phyloP scores from a whole-genome alignment of 2,113 vertebrate species.

The Fulica atra region DNA sequence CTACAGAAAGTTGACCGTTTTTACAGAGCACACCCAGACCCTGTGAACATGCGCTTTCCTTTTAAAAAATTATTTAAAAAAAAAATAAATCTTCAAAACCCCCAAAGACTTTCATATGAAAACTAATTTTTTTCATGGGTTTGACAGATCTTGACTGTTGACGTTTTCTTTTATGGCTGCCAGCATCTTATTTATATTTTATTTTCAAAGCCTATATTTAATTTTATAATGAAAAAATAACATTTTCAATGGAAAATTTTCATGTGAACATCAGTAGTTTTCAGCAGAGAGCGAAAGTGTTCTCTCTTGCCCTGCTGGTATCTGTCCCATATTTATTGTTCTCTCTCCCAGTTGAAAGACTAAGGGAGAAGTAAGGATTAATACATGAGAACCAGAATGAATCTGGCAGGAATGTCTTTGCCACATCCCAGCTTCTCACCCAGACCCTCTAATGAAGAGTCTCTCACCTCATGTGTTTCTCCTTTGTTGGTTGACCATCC shows the following conservation, averaged over 20 bases:
- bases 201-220: not conserved
- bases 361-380: not conserved
- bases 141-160: not conserved
- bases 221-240: not conserved
- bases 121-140: not conserved
- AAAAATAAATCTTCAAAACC: not conserved
- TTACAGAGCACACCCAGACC: not conserved
- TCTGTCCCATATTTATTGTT: not conserved
- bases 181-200: not conserved
- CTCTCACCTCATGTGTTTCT: not conserved
- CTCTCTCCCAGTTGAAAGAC: not conserved
- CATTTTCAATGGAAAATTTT: not conserved
- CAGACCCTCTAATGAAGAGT: not conserved
- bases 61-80: not conserved
- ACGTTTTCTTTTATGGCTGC: not conserved
- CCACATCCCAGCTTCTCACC: not conserved
- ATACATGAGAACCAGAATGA: not conserved
- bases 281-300: not conserved
- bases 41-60: not conserved
- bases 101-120: not conserved
- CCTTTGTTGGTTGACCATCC: not conserved
- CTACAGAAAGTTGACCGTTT: slow-evolving; percentile 3
- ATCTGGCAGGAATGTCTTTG: not conserved
- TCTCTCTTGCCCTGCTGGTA: not conserved
- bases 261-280: not conserved